phyloP scores from a whole-genome alignment of 2,113 vertebrate genomes.

The Lycocorax pyrrhopterus region DNA sequence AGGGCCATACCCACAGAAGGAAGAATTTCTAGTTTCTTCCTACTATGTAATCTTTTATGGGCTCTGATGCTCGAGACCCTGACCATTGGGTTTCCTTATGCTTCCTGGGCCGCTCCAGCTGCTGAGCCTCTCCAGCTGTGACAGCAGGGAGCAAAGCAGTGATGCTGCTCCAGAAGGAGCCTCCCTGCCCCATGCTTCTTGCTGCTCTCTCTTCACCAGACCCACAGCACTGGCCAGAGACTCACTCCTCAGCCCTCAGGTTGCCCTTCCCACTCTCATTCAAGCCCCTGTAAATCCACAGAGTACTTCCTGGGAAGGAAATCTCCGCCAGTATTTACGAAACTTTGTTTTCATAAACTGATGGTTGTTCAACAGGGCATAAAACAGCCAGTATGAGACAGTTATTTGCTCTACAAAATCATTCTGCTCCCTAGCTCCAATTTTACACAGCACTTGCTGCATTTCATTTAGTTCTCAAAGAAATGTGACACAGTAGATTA shows the following conservation, averaged over 20 bases:
- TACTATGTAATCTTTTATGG: not conserved
- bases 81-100: rapidly evolving
- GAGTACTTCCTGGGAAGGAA: not conserved
- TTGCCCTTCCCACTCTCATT: rapidly evolving
- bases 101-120: not conserved
- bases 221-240: not conserved
- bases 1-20: not conserved
- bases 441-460: constrained; percentile 50
- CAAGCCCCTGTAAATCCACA: not conserved
- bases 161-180: not conserved
- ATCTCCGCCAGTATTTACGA: constrained; percentile 22
- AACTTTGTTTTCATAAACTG: constrained; percentile 69
- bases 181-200: not conserved
- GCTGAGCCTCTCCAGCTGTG: not conserved
- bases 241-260: not conserved
- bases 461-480: constrained; percentile 59
- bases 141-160: rapidly evolving
- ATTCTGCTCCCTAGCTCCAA: constrained; percentile 49
- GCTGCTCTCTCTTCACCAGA: not conserved
- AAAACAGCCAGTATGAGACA: constrained; percentile 58
- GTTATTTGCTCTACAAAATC: constrained; percentile 70
- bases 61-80: not conserved
- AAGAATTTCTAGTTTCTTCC: not conserved
- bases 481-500: constrained; percentile 68
- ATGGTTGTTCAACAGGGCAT: constrained; percentile 70